Conservation (phyloP, 2,797 vertebrate species). For the Furcifer pardalis region DNA sequence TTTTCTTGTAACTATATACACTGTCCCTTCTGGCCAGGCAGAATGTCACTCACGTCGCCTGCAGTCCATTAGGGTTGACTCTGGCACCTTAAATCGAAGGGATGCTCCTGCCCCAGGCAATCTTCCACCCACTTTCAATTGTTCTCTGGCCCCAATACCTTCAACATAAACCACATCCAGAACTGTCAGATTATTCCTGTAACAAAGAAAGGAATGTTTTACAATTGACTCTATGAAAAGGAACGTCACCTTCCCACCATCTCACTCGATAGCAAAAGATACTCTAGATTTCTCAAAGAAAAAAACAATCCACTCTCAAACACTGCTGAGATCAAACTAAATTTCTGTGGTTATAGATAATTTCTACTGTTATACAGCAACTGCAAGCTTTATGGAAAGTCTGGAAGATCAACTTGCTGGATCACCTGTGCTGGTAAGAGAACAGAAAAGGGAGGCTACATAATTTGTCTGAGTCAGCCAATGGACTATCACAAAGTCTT, state of each 20-base stretch:
- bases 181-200: constrained; percentile 95
- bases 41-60: constrained; percentile 85
- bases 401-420: neutral
- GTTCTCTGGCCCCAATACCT: constrained; percentile 92
- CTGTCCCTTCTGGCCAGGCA: neutral
- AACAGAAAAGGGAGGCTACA: neutral
- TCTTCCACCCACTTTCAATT: constrained; percentile 92
- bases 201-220: constrained; percentile 4
- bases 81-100: constrained; percentile 96
- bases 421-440: neutral
- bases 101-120: constrained; percentile 90
- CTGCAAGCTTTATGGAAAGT: neutral
- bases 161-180: constrained; percentile 90
- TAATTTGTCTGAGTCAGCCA: neutral
- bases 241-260: neutral
- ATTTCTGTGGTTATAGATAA: neutral
- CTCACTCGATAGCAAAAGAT: neutral
- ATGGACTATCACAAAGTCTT: neutral
- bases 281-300: neutral
- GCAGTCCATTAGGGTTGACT: constrained; percentile 97
- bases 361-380: neutral
- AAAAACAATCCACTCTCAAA: neutral
- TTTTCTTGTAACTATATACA: neutral
- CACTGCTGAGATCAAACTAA: neutral
- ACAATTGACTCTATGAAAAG: neutral